Percentiles rank a stretch among this genome's conserved stretches.
Conservation (phyloP, 2,888 invertebrate genomes). For the Iphiclides podalirius region DNA sequence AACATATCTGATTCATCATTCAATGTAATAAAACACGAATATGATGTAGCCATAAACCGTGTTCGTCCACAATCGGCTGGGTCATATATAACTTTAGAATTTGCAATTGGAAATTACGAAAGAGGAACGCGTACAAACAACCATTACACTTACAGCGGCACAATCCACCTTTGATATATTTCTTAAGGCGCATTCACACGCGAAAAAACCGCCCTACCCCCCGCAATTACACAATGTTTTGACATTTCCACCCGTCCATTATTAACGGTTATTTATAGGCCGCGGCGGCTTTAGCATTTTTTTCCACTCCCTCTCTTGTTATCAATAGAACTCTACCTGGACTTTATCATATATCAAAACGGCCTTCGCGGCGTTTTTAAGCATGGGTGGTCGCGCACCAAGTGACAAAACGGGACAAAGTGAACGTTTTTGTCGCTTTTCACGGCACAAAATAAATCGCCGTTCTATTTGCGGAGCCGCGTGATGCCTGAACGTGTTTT, state of each 20-base stretch:
- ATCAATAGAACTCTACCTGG: slow-evolving; percentile 22
- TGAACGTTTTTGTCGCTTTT: slow-evolving; percentile 19
- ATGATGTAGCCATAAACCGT: too few species aligned
- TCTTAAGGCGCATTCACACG: slow-evolving; percentile 19
- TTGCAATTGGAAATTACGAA: too few species aligned
- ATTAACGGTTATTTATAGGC: slow-evolving; percentile 31
- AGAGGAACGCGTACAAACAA: background rate
- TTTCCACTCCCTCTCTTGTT: slow-evolving; percentile 11
- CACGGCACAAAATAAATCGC: slow-evolving; percentile 15
- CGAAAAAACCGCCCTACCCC: slow-evolving; percentile 17
- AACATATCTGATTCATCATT: too few species aligned
- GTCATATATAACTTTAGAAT: too few species aligned
- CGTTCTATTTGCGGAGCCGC: slow-evolving; percentile 21
- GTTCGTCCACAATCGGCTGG: too few species aligned
- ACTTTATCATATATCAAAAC: slow-evolving; percentile 23
- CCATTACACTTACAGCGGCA: background rate
- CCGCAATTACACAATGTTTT: slow-evolving; percentile 34
- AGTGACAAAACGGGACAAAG: slow-evolving; percentile 23
- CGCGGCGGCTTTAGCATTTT: slow-evolving; percentile 33
- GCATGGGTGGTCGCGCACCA: slow-evolving; percentile 26
- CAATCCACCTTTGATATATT: slow-evolving; percentile 13
- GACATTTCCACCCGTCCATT: slow-evolving; percentile 33
- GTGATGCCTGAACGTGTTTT: slow-evolving; percentile 15
- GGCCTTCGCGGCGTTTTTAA: slow-evolving; percentile 26
- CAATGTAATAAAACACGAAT: too few species aligned